Evolutionary conservation across 2,888 invertebrate genomes (phyloP), one percentile per base, ranked within the genome.

Genomic region (Drosophila lutescens): DNA sequence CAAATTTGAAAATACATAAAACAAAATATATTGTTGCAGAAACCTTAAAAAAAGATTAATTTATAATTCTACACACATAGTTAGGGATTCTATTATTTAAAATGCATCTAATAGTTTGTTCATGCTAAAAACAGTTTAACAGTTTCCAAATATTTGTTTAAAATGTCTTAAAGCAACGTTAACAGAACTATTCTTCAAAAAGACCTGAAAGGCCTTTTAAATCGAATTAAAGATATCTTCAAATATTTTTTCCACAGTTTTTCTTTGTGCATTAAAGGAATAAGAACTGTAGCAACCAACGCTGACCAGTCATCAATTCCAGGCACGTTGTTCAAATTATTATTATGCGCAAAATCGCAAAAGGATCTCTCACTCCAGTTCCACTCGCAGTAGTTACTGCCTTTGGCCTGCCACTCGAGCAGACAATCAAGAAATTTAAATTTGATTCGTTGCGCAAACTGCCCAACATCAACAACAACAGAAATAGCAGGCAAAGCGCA

Each of bases 291-390:
- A 41, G 57, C 59, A 67, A 40, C 63, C 65, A 53, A 53, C 76
- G 61, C 55, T 65, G 75, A 61, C 75, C 85, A 76, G 85, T 78
- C 76, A 84, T 77, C 80, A 84, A 90, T 90, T 90, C 91, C 73
- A 74, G 75, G 84, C 91, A 90, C 90, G 90, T 90, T 80, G 79
- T 75, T 80, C 86, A 84, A 89, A 90, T 89, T 91, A 91, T 90
- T 90, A 90, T 89, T 91, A 91, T 91, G 90, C 91, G 90, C 66
- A 87, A 90, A 89, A 88, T 90, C 89, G 83, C 90, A 80, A 80
- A 86, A 83, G 86, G 84, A 88, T 89, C 86, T 82, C 56, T 32
- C 60, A 47, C 44, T 34, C 54, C 53, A 56, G 46, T 47, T 34
- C 15, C 44, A 49, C 32, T 50, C 23, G 53, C n/a, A 56, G 72